Conservation (phyloP, 2,113 vertebrate genomes). For the Corydoras sp. region DNA sequence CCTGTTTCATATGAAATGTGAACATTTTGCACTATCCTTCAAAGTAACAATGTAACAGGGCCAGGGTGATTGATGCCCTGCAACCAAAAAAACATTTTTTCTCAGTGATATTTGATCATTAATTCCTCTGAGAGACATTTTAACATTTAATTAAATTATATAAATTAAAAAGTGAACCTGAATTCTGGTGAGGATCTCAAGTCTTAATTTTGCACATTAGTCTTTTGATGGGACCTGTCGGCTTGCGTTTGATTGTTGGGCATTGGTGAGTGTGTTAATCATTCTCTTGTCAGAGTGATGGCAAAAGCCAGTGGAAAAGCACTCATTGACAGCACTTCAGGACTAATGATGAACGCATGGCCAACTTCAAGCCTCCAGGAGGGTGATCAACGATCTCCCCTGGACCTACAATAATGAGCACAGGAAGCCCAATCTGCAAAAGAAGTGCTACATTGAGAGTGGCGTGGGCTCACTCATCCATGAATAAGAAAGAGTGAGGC, state of each 20-base stretch:
- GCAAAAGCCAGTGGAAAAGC: conserved; percentile 37
- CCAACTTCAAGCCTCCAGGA: conserved; percentile 40
- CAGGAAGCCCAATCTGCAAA: conserved; percentile 43
- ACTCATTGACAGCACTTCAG: conserved; percentile 37
- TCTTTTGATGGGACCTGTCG: conserved; percentile 30
- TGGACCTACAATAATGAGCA: conserved; percentile 43
- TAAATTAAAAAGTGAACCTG: too few species aligned
- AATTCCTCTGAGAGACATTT: too few species aligned
- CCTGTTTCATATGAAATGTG: too few species aligned
- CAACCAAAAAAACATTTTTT: too few species aligned
- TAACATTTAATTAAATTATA: too few species aligned
- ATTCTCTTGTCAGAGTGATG: conserved; percentile 48
- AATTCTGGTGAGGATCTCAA: too few species aligned
- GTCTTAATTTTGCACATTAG: conserved; percentile 2
- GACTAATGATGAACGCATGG: conserved; percentile 47
- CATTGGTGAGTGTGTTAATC: conserved; percentile 47
- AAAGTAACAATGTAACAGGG: too few species aligned
- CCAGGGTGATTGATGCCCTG: too few species aligned
- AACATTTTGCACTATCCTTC: too few species aligned
- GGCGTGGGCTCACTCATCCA: conserved; percentile 39
- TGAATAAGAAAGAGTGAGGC: conserved; percentile 48
- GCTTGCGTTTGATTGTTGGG: conserved; percentile 33
- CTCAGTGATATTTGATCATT: too few species aligned
- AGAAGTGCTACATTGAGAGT: conserved; percentile 41
- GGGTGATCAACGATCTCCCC: conserved; percentile 47